Evolutionary conservation across 2,888 invertebrate genomes (phyloP), one percentile per base, ranked within the genome.

Genomic region (Euproctis similis): DNA sequence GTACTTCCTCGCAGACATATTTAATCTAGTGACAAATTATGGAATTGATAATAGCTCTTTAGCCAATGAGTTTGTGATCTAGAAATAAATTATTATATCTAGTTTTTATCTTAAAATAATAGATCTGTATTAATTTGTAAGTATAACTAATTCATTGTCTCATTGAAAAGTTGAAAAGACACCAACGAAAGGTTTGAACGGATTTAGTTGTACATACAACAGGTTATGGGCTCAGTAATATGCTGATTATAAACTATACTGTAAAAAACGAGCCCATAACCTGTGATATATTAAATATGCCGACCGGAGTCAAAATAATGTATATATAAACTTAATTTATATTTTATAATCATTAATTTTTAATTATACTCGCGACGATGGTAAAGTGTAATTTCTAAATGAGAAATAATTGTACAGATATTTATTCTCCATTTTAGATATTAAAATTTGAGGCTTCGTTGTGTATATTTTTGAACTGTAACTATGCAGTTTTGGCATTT

Each of bases 381-480:
- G 74, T 74, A 75, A 75, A 76, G 74, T 74, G 72, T 69, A 68
- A 75, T 70, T 76, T 76, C 75, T 76, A 78, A 78, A 75, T 69
- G 67, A 73, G 63, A 74, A 73, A 71, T 73, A 75, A 73, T 55
- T 72, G 70, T 74, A 73, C 59, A 72, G 61, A 51, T 42, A 40
- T 54, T 58, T 52, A 54, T 55, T 51, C 57, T 53, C 43, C 41
- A 39, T 50, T 48, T 53, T 57, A 50, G 50, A 40, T 50, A 34
- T 42, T 51, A 53, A 32, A 32, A n/a, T n/a, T n/a, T n/a, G n/a
- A n/a, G n/a, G n/a, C n/a, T n/a, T n/a, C n/a, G n/a, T n/a, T n/a
- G 24, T 9, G 39, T 39, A 33, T 46, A 36, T 53, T 46, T 53
- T 46, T 32, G 35, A 44, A 46, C 37, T 34, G 17, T 46, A 28